Evolutionary conservation across 1,140 invertebrate genomes (phyloP), one percentile per base, ranked within the genome.

Genomic region (Rhyacophila brunnea): DNA sequence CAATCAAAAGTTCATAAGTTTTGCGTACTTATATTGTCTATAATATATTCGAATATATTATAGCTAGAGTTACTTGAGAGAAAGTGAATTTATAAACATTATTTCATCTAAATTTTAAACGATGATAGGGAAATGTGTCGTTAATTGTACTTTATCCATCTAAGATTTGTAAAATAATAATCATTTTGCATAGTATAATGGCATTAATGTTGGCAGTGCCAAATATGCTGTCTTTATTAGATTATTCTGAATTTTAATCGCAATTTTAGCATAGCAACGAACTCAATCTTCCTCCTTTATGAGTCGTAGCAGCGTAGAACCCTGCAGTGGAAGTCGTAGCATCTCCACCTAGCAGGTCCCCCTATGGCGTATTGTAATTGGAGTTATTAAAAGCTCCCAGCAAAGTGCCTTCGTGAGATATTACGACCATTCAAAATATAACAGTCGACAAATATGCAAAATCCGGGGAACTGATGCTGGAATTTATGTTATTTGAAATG

Each of bases 361-460:
- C 38, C 44, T 46, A 13, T 19, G 11, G 15, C 11, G 44, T n/a
- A 52, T 52, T 40, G 35, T 52, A 52, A 52, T 52, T 52, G 49
- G 36, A 10, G 32, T 38, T 52, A 52, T 52, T 38, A 52, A 52
- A 40, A 52, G 32, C 9, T 40, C 36, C 49, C 32, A 18, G 49
- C 13, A 40, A 34, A 40, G 14, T 15, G 49, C n/a, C 36, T 52
- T 23, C 36, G 32, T 14, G 49, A 52, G 49, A 52, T 52, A 52
- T 52, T 52, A 23, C 49, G 17, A 17, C 11, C 32, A 52, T 52
- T 52, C 20, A 36, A 52, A 52, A 52, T 17, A 52, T 52, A 52
- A 52, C 19, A 52, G 49, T 40, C 49, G 49, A 52, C 49, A 52
- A 52, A 52, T 52, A 52, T 52, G 49, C 35, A 18, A 28, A 52